A percentile compares a stretch with the other conserved stretches of the same genome.
These are phyloP conservation scores for Cynopterus brachyotis DNA, from an alignment of 2,113 vertebrate species.

Conservation along the genomic window DNA sequence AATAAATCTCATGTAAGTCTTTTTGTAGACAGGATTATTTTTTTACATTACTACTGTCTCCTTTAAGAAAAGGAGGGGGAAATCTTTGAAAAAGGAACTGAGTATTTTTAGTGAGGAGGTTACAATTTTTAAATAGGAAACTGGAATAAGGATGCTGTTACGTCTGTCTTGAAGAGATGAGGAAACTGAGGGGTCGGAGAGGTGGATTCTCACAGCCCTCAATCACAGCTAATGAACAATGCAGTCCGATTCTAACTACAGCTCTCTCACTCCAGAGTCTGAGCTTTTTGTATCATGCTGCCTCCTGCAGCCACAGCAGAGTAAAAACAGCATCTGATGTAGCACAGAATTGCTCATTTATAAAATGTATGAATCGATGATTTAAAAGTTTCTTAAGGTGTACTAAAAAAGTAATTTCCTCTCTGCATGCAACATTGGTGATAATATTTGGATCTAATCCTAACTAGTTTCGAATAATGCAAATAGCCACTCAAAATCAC, in stretches of 20 bases:
- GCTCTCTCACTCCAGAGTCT: background rate
- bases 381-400: background rate
- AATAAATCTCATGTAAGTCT: background rate
- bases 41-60: background rate
- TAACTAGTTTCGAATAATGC: conserved; percentile 47
- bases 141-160: background rate
- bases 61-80: background rate
- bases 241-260: background rate
- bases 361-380: background rate
- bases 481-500: conserved; percentile 55
- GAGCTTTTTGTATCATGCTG: conserved; percentile 54
- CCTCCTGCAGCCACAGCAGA: conserved; percentile 54
- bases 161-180: background rate
- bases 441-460: conserved; percentile 50
- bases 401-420: conserved; percentile 29
- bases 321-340: conserved; percentile 3
- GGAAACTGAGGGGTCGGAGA: background rate
- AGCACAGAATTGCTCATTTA: background rate
- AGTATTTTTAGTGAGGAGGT: background rate
- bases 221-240: background rate
- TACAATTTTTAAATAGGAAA: background rate
- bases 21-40: background rate
- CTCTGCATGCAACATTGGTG: conserved; percentile 43
- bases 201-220: background rate
- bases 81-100: background rate